Percentiles rank a stretch among this genome's conserved stretches.
These are phyloP conservation scores for Choloepus hoffmanni DNA, from an alignment of 2,113 vertebrate species.

Conservation along the genomic window DNA sequence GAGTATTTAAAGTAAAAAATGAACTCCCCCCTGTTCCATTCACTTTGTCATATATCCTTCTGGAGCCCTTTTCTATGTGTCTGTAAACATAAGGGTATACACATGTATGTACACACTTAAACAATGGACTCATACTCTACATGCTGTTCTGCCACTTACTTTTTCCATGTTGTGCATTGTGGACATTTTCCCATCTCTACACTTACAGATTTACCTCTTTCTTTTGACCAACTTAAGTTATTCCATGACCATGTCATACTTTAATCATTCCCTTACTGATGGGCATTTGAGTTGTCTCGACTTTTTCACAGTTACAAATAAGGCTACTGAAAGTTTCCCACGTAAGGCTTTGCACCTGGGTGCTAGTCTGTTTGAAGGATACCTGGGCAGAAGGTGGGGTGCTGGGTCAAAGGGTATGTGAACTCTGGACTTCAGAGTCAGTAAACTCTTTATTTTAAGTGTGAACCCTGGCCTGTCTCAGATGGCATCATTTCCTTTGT, in stretches of 20 bases:
- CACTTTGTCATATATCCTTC: neutral
- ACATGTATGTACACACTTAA: neutral
- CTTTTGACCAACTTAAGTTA: neutral
- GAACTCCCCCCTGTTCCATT: neutral
- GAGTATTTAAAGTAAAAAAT: neutral
- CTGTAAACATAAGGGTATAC: neutral
- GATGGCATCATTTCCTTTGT: neutral
- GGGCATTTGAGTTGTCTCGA: neutral
- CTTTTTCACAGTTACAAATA: neutral
- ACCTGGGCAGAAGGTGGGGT: neutral
- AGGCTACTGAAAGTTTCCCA: neutral
- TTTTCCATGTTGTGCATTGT: neutral
- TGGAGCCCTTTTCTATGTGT: neutral
- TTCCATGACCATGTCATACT: neutral
- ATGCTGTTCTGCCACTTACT: neutral
- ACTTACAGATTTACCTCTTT: neutral
- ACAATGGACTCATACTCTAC: neutral
- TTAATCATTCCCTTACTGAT: neutral
- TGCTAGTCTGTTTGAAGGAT: neutral
- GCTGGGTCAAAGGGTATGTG: neutral
- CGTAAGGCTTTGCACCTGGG: neutral
- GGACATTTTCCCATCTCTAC: neutral
- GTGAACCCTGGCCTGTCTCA: neutral
- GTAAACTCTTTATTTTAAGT: neutral
- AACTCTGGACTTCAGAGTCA: neutral